phyloP scores from a whole-genome alignment of 1,140 invertebrate species.

The Babylonia areolata region DNA sequence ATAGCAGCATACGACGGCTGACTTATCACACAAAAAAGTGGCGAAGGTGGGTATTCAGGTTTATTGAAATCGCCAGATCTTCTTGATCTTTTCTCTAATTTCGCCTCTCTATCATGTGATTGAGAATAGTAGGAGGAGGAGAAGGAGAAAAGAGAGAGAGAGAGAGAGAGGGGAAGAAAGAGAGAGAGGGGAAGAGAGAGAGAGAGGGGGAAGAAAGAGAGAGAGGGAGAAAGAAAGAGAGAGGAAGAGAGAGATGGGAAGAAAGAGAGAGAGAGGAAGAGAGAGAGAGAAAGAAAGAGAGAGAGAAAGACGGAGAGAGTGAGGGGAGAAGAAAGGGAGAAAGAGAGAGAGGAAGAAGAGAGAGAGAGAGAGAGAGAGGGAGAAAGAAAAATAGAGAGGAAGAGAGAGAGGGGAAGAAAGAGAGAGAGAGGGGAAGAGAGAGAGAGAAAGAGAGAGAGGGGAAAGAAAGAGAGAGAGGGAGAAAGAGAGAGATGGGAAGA shows the following conservation, averaged over 20 bases:
- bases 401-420: too few species aligned
- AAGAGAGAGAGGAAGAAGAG: neutral
- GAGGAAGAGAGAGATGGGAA: neutral
- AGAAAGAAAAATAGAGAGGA: neutral
- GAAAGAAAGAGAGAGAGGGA: neutral
- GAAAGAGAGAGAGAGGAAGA: neutral
- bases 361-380: neutral
- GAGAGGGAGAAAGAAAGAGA: neutral
- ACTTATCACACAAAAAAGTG: too few species aligned
- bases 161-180: neutral
- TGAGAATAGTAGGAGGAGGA: neutral
- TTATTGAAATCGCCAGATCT: too few species aligned
- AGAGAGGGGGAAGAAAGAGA: neutral
- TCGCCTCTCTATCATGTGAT: too few species aligned
- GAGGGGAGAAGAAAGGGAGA: neutral
- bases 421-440: too few species aligned
- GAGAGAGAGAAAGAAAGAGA: neutral
- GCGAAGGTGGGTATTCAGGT: too few species aligned
- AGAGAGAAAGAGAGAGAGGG: too few species aligned
- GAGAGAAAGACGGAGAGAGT: neutral
- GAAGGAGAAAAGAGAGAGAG: neutral
- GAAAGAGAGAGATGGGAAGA: neutral
- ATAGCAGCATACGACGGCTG: too few species aligned
- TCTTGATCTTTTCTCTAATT: too few species aligned
- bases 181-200: neutral